Percentiles rank a stretch among this genome's conserved stretches.
Conservation (phyloP, 2,113 vertebrate species). For the Gopherus evgoodei region DNA sequence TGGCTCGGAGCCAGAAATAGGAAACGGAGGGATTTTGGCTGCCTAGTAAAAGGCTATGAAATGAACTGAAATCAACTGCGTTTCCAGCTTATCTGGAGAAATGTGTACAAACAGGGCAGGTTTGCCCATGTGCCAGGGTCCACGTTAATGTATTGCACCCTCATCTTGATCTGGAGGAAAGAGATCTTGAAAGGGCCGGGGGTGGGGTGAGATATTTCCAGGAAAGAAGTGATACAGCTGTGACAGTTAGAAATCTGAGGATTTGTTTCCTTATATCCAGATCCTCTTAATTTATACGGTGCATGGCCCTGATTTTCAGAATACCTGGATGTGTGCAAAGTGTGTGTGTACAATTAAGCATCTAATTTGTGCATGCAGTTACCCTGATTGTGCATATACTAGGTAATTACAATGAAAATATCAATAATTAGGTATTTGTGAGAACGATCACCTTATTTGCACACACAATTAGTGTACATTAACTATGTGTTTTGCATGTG, state of each 20-base stretch:
- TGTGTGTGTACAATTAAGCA: not conserved
- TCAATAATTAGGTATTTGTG: not conserved
- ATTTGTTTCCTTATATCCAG: not conserved
- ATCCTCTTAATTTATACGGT: not conserved
- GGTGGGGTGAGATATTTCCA: not conserved
- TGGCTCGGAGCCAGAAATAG: slow-evolving; percentile 56
- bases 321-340: not conserved
- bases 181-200: not conserved
- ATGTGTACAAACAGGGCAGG: not conserved
- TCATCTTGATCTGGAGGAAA: fast-evolving
- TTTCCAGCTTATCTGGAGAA: slow-evolving; percentile 31
- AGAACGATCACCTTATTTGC: not conserved
- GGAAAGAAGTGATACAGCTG: fast-evolving
- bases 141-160: not conserved
- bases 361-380: not conserved
- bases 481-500: not conserved
- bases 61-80: slow-evolving; percentile 48
- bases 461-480: not conserved
- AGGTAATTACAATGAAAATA: not conserved
- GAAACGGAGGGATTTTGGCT: slow-evolving; percentile 21
- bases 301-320: not conserved
- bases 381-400: not conserved
- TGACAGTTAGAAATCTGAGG: fast-evolving
- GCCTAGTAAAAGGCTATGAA: slow-evolving; percentile 34
- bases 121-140: not conserved